A percentile compares a stretch with the other conserved stretches of the same genome.
phyloP scores from a whole-genome alignment of 2,113 vertebrate species.

The Strix aluco region DNA sequence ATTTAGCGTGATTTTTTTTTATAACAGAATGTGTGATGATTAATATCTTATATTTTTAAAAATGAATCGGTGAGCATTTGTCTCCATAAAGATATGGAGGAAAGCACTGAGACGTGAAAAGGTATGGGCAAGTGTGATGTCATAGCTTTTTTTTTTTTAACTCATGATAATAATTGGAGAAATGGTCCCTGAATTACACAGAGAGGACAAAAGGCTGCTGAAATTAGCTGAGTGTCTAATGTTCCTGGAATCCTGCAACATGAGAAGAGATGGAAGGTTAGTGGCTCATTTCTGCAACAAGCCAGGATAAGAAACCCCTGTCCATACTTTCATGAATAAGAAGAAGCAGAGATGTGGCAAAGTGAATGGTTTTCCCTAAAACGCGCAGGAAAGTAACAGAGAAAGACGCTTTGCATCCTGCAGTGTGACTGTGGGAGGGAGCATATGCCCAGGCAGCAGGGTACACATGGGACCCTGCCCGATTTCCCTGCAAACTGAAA shows the following conservation, averaged over 20 bases:
- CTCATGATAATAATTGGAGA: neutral
- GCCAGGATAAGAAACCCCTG: neutral
- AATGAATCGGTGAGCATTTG: neutral
- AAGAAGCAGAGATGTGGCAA: neutral
- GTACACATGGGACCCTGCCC: fast-evolving
- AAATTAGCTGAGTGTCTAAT: neutral
- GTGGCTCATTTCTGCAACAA: neutral
- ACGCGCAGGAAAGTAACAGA: neutral
- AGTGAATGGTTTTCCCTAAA: neutral
- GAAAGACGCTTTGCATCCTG: neutral
- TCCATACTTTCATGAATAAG: too few relatives aligned
- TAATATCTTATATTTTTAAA: neutral
- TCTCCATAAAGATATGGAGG: neutral
- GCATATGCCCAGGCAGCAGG: neutral
- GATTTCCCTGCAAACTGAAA: neutral
- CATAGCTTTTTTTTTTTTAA: neutral
- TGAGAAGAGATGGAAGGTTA: neutral
- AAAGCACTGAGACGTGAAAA: neutral
- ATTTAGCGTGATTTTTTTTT: neutral
- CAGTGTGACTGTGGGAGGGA: neutral
- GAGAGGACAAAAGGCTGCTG: neutral
- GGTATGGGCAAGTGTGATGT: neutral
- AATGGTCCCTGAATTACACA: neutral
- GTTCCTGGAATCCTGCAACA: neutral
- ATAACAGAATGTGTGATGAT: neutral